Conservation (phyloP, 2,113 vertebrate genomes). For the Ptychochromis oligacanthus region DNA sequence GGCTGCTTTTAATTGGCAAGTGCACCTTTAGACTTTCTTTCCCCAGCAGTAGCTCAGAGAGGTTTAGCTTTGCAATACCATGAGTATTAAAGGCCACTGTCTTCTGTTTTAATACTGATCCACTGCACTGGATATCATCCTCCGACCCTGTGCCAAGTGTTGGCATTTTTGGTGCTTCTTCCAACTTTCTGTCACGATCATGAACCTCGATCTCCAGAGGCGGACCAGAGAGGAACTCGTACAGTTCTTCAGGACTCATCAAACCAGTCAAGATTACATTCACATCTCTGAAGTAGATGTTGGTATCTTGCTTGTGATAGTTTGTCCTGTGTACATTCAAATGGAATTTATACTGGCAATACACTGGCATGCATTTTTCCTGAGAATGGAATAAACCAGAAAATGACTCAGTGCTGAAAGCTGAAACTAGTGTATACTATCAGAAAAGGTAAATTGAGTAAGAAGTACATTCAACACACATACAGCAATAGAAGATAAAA, state of each 20-base stretch:
- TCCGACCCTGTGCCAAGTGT: conserved; percentile 70
- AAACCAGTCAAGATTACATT: conserved; percentile 84
- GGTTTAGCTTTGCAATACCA: conserved; percentile 80
- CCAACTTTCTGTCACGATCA: conserved; percentile 81
- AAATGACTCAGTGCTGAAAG: background rate
- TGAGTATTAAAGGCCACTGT: conserved; percentile 66
- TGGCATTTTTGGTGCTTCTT: conserved; percentile 12
- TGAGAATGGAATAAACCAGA: conserved; percentile 11
- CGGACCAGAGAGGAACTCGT: conserved; percentile 79
- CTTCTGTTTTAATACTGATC: background rate
- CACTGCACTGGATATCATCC: conserved; percentile 57
- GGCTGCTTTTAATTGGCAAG: conserved; percentile 76
- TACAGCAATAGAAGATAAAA: background rate
- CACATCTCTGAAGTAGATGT: conserved; percentile 83
- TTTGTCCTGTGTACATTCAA: conserved; percentile 77
- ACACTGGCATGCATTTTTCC: conserved; percentile 83
- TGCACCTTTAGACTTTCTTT: conserved; percentile 73
- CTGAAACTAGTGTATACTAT: background rate
- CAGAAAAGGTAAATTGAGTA: background rate
- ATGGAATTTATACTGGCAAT: conserved; percentile 86
- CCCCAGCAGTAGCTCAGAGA: conserved; percentile 81
- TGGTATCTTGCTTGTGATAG: conserved; percentile 68
- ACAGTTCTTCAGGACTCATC: conserved; percentile 73
- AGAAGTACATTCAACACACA: background rate
- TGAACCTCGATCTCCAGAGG: conserved; percentile 87